These are phyloP conservation scores for Tribolium castaneum DNA, from an alignment of 1,140 invertebrate species.

Conservation along the genomic window DNA sequence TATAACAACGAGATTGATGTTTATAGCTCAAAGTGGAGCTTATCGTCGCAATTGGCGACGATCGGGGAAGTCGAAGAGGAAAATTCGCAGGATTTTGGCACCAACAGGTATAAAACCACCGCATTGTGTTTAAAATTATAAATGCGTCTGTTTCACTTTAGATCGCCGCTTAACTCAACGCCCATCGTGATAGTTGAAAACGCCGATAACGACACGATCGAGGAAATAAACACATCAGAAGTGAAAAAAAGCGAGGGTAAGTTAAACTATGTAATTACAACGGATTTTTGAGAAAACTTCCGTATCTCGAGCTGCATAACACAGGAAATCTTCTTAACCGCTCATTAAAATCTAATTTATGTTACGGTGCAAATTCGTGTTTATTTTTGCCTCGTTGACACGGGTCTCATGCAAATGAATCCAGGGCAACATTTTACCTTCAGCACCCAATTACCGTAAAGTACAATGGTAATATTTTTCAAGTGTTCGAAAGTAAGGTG, in stretches of 20 bases:
- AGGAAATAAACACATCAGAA: not conserved
- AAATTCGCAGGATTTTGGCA: constrained; percentile 2
- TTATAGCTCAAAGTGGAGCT: constrained; percentile 58
- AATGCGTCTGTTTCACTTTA: not conserved
- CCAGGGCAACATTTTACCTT: constrained; percentile 21
- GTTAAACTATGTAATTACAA: not conserved
- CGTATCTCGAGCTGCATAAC: not conserved
- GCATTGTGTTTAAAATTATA: not conserved
- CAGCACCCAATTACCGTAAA: constrained; percentile 11
- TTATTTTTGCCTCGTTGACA: constrained; percentile 2
- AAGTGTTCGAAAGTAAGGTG: constrained; percentile 33
- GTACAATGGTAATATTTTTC: constrained; percentile 32
- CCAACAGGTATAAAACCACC: constrained; percentile 5
- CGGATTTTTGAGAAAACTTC: not conserved
- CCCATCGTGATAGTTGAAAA: constrained; percentile 51
- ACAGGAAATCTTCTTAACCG: constrained; percentile 9
- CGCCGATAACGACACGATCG: constrained; percentile 17
- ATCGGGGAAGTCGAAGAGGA: constrained; percentile 77
- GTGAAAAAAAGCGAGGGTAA: not conserved
- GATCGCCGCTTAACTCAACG: constrained; percentile 36
- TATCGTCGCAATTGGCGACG: constrained; percentile 68
- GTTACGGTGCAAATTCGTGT: constrained; percentile 14
- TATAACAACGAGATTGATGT: constrained; percentile 50
- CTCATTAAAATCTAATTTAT: constrained; percentile 15
- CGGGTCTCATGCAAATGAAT: constrained; percentile 26